Evolutionary conservation across 2,888 invertebrate species (phyloP), one percentile per base, ranked within the genome.

Genomic region (Temnothorax ravouxi): DNA sequence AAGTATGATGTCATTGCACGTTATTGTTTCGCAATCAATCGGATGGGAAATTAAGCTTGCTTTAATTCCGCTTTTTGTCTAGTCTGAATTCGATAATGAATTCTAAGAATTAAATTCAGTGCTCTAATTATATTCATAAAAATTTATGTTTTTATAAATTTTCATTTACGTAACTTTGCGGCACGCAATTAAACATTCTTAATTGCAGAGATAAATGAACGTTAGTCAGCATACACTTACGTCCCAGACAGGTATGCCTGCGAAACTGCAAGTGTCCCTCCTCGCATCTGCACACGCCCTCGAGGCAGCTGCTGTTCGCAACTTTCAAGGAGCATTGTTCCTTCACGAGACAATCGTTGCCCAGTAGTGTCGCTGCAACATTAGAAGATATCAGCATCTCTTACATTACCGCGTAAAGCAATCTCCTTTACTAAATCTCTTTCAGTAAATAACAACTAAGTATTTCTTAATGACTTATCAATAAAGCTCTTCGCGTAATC

Each of bases 321-420:
- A 98, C 98, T 95, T 98, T 98, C 95, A 98, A 95, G 38, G 97
- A 97, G 93, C 98, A 98, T 94, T 98, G 98, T 92, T 98, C 97
- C 84, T 97, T 96, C 72, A 98, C 97, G 87, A 96, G 93, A 94
- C 98, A 98, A 93, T 97, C 97, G 92, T 98, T 97, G 72, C 98
- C 98, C 92, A 98, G 95, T 52, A 98, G 96, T 71, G 97, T 97
- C 6, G 98, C 98, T 98, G 96, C n/a, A 59, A 47, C 74, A 96
- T 96, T 29, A 47, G 1, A 71, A 61, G 5, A 29, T 75, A 50
- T 44, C 9, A 81, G 6, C 18, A 38, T 9, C 25, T 47, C 9
- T 44, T 25, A 50, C 6, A 54, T n/a, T 56, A 9, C 54, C 3
- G 15, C 34, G 15, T 5, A 3, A 44, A 41, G 25, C 25, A 6